These are phyloP conservation scores for Zhuqinia jingwanae DNA, from an alignment of 2,888 invertebrate species.

Conservation along the genomic window DNA sequence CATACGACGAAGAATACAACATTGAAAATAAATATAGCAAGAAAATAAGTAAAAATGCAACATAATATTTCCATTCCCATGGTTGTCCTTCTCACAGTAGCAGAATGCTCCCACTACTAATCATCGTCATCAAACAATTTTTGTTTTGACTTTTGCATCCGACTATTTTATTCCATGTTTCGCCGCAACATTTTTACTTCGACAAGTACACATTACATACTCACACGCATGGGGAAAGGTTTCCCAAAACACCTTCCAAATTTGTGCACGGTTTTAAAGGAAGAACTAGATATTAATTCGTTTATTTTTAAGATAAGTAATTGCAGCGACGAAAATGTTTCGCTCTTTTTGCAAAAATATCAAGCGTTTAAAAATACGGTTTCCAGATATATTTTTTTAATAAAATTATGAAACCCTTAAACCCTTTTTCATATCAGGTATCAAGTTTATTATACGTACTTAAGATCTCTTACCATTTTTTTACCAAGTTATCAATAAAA, in stretches of 20 bases:
- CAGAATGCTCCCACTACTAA: background rate
- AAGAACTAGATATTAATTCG: background rate
- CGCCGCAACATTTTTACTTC: constrained; percentile 27
- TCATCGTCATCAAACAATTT: constrained; percentile 73
- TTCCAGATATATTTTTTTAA: too few species aligned
- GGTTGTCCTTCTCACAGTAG: constrained; percentile 20
- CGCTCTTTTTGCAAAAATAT: too few species aligned
- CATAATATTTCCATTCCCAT: constrained; percentile 15
- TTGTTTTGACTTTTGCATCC: constrained; percentile 79
- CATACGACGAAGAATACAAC: background rate
- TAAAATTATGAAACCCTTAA: too few species aligned
- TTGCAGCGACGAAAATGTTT: too few species aligned
- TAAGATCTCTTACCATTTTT: constrained; percentile 26
- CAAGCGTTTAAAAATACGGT: too few species aligned
- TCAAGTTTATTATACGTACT: too few species aligned
- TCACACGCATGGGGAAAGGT: background rate
- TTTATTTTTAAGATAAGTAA: too few species aligned
- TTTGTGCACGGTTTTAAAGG: background rate
- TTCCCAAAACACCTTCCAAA: background rate
- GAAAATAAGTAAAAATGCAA: constrained; percentile 2
- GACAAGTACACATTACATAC: background rate
- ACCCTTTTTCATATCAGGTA: too few species aligned
- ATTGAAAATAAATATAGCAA: constrained; percentile 31
- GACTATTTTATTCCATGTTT: constrained; percentile 53
- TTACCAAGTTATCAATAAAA: constrained; percentile 25